A percentile compares a stretch with the other conserved stretches of the same genome.
phyloP scores from a whole-genome alignment of 1,140 invertebrate species.

The Heliconius eleuchia region DNA sequence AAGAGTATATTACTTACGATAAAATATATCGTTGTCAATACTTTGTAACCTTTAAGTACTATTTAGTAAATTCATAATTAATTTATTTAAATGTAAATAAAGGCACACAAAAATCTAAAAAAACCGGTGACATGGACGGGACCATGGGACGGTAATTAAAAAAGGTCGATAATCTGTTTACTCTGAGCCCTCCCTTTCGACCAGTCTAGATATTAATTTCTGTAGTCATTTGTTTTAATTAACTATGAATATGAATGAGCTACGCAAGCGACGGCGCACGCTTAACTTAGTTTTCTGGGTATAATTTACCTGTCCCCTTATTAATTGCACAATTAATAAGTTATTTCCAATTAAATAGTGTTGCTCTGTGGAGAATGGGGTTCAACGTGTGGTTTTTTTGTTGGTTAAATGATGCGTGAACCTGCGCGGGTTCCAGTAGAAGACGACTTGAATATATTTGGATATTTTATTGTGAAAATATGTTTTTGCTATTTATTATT shows the following conservation, averaged over 20 bases:
- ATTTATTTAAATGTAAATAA: no score
- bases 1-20: neutral
- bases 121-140: neutral
- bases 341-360: constrained; percentile 6
- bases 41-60: neutral
- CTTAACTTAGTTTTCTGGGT: constrained; percentile 24
- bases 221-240: constrained; percentile 56
- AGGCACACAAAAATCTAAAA: neutral
- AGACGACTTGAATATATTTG: neutral
- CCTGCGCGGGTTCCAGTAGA: neutral
- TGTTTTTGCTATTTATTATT: neutral
- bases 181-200: constrained; percentile 7
- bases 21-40: neutral
- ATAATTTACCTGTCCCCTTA: neutral
- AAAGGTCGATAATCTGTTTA: constrained; percentile 11
- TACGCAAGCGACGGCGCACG: constrained; percentile 26
- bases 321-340: constrained; percentile 10
- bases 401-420: neutral
- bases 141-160: neutral
- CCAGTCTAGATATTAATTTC: constrained; percentile 52
- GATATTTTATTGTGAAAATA: neutral
- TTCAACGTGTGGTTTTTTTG: neutral
- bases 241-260: constrained; percentile 57
- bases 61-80: no score
- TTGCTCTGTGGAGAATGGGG: neutral